Conservation (phyloP, 2,113 vertebrate species). For the Campylomormyrus tamandua region DNA sequence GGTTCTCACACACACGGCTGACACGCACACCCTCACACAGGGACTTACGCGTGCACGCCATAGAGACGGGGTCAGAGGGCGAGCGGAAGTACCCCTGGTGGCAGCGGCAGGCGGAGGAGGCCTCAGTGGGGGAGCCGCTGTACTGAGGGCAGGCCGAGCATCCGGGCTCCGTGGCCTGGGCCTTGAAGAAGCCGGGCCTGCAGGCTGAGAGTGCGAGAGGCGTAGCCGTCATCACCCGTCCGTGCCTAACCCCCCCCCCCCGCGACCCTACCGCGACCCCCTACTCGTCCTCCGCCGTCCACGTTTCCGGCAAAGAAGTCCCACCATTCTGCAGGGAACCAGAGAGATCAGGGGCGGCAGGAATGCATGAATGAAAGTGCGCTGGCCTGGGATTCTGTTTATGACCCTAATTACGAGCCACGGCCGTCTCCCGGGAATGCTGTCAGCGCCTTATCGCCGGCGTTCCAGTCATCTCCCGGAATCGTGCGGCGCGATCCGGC, state of each 20-base stretch:
- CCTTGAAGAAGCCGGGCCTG: constrained; percentile 91
- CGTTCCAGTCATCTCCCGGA: not conserved
- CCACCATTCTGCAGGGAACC: not conserved
- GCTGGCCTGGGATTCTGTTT: not conserved
- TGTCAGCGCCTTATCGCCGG: not conserved
- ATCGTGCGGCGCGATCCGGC: not conserved
- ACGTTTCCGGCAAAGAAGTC: not conserved
- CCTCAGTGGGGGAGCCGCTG: constrained; percentile 89
- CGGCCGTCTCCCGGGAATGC: not conserved
- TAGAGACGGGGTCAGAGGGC: constrained; percentile 81
- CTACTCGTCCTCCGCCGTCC: not conserved
- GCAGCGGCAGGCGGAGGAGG: constrained; percentile 84
- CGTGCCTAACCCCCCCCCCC: not conserved
- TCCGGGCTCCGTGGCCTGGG: constrained; percentile 74
- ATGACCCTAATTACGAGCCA: not conserved
- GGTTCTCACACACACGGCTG: not conserved
- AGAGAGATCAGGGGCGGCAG: not conserved
- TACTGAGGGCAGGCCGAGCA: constrained; percentile 90
- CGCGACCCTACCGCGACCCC: not conserved
- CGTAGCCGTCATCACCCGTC: not conserved
- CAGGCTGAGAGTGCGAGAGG: constrained; percentile 65
- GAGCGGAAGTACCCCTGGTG: constrained; percentile 89
- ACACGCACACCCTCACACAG: not conserved
- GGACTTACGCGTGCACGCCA: constrained; percentile 89
- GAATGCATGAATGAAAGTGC: not conserved